Conservation (phyloP, 2,113 vertebrate genomes). For the Ifrita kowaldi region DNA sequence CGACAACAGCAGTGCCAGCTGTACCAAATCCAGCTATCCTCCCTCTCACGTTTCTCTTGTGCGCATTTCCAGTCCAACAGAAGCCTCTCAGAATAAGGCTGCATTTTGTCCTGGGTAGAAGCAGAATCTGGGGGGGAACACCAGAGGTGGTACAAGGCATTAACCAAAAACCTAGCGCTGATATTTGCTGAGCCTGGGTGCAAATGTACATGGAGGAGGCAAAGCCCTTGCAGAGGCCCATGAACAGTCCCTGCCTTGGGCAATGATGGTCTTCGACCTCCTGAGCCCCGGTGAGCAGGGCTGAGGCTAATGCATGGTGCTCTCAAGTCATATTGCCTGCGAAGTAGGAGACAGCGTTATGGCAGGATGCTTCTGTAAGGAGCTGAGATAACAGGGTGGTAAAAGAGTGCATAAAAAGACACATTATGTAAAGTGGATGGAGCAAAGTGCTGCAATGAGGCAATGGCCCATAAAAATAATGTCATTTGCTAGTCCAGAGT, state of each 20-base stretch:
- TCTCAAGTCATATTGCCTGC: not conserved
- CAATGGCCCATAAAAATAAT: conserved; percentile 16
- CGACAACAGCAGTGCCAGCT: not conserved
- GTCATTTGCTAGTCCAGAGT: not conserved
- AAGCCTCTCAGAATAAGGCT: not conserved
- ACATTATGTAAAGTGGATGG: not conserved
- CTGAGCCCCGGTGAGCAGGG: rapidly evolving
- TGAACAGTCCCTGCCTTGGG: rapidly evolving
- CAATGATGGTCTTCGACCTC: not conserved
- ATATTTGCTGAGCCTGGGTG: not conserved
- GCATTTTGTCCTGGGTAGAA: not conserved
- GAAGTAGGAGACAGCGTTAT: rapidly evolving
- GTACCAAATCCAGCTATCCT: not conserved
- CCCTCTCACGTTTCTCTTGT: not conserved
- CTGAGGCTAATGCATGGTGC: rapidly evolving
- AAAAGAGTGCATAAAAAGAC: not conserved
- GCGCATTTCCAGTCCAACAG: not conserved
- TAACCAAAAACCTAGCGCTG: not conserved
- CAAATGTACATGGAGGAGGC: not conserved
- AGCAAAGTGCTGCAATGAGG: not conserved
- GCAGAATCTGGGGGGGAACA: not conserved
- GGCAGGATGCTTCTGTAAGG: not conserved
- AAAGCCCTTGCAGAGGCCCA: not conserved
- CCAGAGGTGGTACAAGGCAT: not conserved
- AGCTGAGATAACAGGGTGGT: not conserved